A percentile compares a stretch with the other conserved stretches of the same genome.
Evolutionary conservation across 2,888 invertebrate genomes (phyloP).

Genomic region (Adela reaumurella): DNA sequence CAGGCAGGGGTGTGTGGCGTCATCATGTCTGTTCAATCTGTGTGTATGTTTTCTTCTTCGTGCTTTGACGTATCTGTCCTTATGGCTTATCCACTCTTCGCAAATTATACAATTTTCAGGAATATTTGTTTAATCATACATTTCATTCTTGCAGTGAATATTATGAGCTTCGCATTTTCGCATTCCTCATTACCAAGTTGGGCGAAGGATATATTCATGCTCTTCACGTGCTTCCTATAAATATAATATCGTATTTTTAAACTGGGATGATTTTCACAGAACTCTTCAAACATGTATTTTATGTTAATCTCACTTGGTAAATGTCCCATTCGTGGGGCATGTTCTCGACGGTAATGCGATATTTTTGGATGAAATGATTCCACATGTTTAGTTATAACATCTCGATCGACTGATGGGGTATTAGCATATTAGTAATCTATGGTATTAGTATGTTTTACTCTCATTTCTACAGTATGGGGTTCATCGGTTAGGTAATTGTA

Average conservation of each 20-base stretch:
- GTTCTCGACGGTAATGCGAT: constrained; percentile 5
- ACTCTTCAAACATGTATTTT: constrained; percentile 4
- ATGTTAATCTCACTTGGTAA: constrained; percentile 4
- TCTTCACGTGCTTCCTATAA: constrained; percentile 6
- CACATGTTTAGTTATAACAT: constrained; percentile 3
- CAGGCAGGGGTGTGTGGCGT: too few relatives aligned
- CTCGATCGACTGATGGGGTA: constrained; percentile 4
- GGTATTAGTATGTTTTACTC: constrained; percentile 5
- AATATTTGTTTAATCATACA: constrained; percentile 4
- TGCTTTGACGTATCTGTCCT: constrained; percentile 9
- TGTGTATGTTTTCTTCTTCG: constrained; percentile 6
- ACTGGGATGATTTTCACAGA: constrained; percentile 4
- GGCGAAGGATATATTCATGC: constrained; percentile 8
- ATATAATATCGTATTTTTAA: constrained; percentile 5
- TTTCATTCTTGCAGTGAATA: constrained; percentile 3
- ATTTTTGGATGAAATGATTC: constrained; percentile 4
- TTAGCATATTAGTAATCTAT: too few relatives aligned
- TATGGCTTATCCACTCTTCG: constrained; percentile 6
- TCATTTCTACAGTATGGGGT: constrained; percentile 1
- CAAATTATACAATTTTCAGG: constrained; percentile 7
- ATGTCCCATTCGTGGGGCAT: constrained; percentile 2
- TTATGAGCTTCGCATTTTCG: constrained; percentile 5
- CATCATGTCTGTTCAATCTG: too few relatives aligned
- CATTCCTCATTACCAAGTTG: constrained; percentile 7
- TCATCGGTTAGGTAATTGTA: background rate